Evolutionary conservation across 37 sponge, comb jelly and placozoan species (phyloP), one percentile per base, ranked within the genome.

Genomic region (Oopsacas minuta): DNA sequence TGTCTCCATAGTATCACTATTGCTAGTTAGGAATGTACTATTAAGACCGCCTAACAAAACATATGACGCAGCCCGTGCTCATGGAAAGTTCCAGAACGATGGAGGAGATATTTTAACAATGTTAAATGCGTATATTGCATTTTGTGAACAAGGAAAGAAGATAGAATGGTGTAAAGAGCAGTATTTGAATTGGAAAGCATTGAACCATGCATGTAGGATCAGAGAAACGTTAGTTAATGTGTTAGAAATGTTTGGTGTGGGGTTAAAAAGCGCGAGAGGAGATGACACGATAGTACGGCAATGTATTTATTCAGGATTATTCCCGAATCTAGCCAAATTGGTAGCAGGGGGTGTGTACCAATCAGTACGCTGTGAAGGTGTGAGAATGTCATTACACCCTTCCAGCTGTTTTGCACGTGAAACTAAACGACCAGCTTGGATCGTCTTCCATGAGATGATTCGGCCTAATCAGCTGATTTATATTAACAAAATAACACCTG

Each of bases 61-160:
- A 42, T 75, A 38, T 35, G 88, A 81, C 51, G 92, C 92, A 46
- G 96, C 93, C 35, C 86, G 92, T 25, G 89, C 89, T 23, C 83
- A 88, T 15, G 37, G 90, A 23, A 88, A 82, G 86, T 93, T 96
- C 42, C 87, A 87, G 42, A 92, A 91, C 53, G 86, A 91, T 81
- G 96, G 93, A 36, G 96, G 96, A 36, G 96, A 96, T 83, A 94
- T 93, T 82, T 23, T 96, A 52, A 96, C 96, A 12, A 52, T 96
- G 85, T 85, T 96, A 38, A 96, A 96, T 87, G 91, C 93, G 39
- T 96, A 93, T 87, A 90, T 84, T 25, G 94, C 92, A 0, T 96
- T 96, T 34, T 61, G 75, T 86, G 36, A 84, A n/a, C 1, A 23
- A 17, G 85, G 75, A n/a, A 61, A 61, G 75, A 61, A 12, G 75